Evolutionary conservation across 1,140 invertebrate species (phyloP).

Genomic region (Hypsibius dujardini): DNA sequence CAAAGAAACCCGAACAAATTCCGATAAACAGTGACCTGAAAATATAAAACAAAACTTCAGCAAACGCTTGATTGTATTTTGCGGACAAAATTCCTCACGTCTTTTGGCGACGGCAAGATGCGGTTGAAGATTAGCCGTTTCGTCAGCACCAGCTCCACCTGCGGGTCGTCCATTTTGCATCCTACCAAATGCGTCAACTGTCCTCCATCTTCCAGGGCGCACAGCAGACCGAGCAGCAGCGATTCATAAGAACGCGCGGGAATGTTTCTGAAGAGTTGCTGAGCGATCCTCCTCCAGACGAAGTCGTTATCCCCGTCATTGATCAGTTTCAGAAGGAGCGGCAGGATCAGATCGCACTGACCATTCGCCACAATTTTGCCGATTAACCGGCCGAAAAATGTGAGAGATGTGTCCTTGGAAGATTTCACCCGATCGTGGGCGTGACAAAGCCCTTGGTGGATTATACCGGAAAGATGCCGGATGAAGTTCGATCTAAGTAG

Average conservation of each 20-base stretch:
- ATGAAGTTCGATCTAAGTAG: not conserved
- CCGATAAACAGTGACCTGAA: not conserved
- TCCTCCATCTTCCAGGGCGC: not conserved
- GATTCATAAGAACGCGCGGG: not conserved
- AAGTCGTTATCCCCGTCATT: not conserved
- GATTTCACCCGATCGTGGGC: not conserved
- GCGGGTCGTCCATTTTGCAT: not conserved
- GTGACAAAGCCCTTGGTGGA: not conserved
- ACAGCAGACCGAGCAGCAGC: not conserved
- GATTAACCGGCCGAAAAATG: not conserved
- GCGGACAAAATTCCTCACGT: not conserved
- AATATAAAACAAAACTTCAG: not conserved
- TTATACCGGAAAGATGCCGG: not conserved
- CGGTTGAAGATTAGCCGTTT: slow-evolving; percentile 1
- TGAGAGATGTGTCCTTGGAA: not conserved
- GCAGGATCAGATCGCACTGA: not conserved
- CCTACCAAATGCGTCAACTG: not conserved
- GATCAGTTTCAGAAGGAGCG: not conserved
- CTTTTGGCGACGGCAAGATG: not conserved
- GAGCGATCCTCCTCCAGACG: not conserved
- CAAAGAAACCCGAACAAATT: not conserved
- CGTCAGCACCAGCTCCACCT: not conserved
- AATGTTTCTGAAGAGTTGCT: not conserved
- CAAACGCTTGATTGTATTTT: not conserved
- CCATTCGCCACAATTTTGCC: not conserved